Base-by-base conservation (phyloP, 1,140 invertebrate species). In the Theocolax elegans region DNA sequence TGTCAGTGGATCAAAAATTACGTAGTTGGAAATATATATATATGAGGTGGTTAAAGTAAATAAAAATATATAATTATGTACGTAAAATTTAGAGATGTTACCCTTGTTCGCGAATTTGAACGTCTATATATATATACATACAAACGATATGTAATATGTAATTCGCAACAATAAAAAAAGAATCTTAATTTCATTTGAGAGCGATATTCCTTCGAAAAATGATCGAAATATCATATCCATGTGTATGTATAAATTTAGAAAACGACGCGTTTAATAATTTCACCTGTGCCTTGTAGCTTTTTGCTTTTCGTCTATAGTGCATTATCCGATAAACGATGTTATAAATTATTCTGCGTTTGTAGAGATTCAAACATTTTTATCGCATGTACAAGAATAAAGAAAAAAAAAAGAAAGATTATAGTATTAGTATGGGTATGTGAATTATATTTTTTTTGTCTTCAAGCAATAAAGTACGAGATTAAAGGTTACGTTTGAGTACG, bases 261-360 rank as follows among this genome's bases (percentile, higher is more conserved):
- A 49, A 42, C 13, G 15, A 25, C 25, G 54, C 54, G 17, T 59
- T 49, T 40, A 44, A 67, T 67, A 59, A 67, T 67, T 67, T 62
- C 67, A 69, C 58, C 48, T 53, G 67, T 69, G 67, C 67, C 67
- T 69, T 62, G 23, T 69, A 69, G 67, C 46, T 62, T 62, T 15
- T 51, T 58, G 67, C 46, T 48, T 69, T 27, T 42, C n/a, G 23
- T 21, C 46, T 40, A 62, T 48, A 48, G n/a, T 31, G 1, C 2
- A 13, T 13, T 27, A 48, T 62, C 13, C 59, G 27, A 29, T 19
- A 48, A 23, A 46, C 13, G 1, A 19, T 21, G 48, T 48, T 23
- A 23, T 49, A 13, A 35, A 9, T 35, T 1, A 27, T 48, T 62
- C 48, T 31, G 7, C 21, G 23, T 60, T 60, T 60, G 19, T 44